Base-by-base conservation (phyloP, 2,113 vertebrate species). In the Coreoperca whiteheadi region DNA sequence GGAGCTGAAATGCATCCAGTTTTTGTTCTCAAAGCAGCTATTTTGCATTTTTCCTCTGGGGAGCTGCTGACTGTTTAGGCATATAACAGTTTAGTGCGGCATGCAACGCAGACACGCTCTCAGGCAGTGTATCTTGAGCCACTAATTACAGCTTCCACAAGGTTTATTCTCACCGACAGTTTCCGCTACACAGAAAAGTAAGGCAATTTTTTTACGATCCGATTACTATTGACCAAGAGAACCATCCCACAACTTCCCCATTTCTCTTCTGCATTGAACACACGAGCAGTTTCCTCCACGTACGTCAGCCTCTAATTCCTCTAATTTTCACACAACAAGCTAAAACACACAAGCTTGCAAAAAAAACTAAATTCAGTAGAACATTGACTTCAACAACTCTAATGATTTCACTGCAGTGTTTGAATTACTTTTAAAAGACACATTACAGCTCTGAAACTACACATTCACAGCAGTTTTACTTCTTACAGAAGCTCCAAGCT, bases 111-210 rank as follows among this genome's bases (percentile, higher is more conserved):
- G 28, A 82, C 84, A 63, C 68, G 25, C 57, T 57, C 60, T 37
- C 56, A 63, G 77, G 28, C 73, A 34, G 63, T 78, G 51, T 57
- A 72, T 84, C 63, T 71, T 20, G 78, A 48, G 57, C 75, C 53
- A 63, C 77, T 75, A 90, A 91, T 88, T 90, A 88, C 77, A 69
- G 67, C 64, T 37, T 57, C 12, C 41, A 66, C 11, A 0, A 88
- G 80, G 86, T 90, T 91, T 51, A 77, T 85, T 75, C 65, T 61
- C 39, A 21, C 37, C 74, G 83, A 84, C 89, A 80, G 74, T 74
- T 83, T 80, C 37, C 71, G 61, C 56, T 84, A 67, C 56, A 21
- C 59, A 21, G 21, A 57, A 74, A 87, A 10, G 30, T 34, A 77
- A 74, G 74, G 51, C 64, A 66, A 57, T 83, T 83, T 82, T 34